Evolutionary conservation across 92 coral and sea anemone genomes (phyloP).

Genomic region (Phymanthus crucifer): DNA sequence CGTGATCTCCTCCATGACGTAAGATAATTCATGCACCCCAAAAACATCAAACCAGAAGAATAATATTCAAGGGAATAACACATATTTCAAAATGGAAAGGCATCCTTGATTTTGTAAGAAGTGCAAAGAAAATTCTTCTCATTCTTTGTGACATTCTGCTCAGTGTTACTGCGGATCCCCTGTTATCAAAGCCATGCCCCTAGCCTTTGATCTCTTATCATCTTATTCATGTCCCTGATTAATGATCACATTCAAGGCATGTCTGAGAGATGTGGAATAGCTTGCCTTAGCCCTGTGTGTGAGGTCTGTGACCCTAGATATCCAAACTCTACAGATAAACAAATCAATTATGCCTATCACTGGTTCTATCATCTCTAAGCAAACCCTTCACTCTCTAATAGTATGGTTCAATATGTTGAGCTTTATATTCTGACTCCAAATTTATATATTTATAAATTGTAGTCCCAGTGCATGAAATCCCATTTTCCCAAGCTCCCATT

Average conservation of each 20-base stretch:
- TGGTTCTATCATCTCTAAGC: not conserved
- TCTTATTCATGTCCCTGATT: not conserved
- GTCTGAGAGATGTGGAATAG: not conserved
- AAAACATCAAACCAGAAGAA: too few relatives aligned
- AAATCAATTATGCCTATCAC: not conserved
- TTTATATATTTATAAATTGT: too few relatives aligned
- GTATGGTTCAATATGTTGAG: too few relatives aligned
- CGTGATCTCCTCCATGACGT: too few relatives aligned
- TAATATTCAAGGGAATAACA: too few relatives aligned
- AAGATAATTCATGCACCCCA: too few relatives aligned
- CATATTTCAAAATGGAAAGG: too few relatives aligned
- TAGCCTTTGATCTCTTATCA: not conserved
- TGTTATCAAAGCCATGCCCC: not conserved
- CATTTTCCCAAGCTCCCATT: too few relatives aligned
- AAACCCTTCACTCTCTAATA: not conserved
- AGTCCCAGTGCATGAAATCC: too few relatives aligned
- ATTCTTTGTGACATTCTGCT: not conserved
- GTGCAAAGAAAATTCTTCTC: not conserved
- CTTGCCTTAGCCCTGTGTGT: not conserved
- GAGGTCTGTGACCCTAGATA: slow-evolving; percentile 1
- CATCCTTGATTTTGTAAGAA: too few relatives aligned
- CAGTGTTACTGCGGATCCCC: not conserved
- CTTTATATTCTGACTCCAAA: too few relatives aligned
- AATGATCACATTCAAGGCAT: not conserved
- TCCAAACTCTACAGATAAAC: not conserved